Percentiles rank a stretch among this genome's conserved stretches.
Conservation (phyloP, 2,888 invertebrate genomes). For the Plusia festucae region DNA sequence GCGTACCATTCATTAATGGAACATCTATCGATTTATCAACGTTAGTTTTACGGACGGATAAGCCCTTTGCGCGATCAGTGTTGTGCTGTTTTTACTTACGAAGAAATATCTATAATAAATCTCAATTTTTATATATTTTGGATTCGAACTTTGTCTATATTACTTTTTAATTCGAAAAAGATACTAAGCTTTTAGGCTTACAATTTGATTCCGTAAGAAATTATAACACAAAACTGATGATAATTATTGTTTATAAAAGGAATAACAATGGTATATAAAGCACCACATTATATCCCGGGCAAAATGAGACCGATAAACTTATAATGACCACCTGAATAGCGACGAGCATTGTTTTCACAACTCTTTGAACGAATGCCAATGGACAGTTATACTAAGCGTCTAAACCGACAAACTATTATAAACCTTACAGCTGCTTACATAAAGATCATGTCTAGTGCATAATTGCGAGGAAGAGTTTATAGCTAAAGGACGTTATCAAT, state of each 20-base stretch:
- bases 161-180: neutral
- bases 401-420: slow-evolving; percentile 16
- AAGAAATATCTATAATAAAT: slow-evolving; percentile 49
- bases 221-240: neutral
- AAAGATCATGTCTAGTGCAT: slow-evolving; percentile 17
- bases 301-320: slow-evolving; percentile 56
- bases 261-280: slow-evolving; percentile 39
- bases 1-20: slow-evolving; percentile 45
- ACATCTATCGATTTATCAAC: slow-evolving; percentile 52
- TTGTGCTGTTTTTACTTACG: slow-evolving; percentile 28
- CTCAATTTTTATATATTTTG: slow-evolving; percentile 33
- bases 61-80: slow-evolving; percentile 32
- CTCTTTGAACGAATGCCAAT: slow-evolving; percentile 60
- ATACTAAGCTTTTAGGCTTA: neutral
- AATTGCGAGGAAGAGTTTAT: slow-evolving; percentile 23
- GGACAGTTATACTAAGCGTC: slow-evolving; percentile 47
- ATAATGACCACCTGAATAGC: slow-evolving; percentile 59
- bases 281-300: slow-evolving; percentile 28
- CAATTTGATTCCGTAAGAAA: neutral
- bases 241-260: slow-evolving; percentile 18
- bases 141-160: neutral
- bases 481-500: slow-evolving; percentile 49
- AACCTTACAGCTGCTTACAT: slow-evolving; percentile 17
- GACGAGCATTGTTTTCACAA: slow-evolving; percentile 58
- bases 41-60: slow-evolving; percentile 36